Evolutionary conservation across 2,888 invertebrate genomes (phyloP).

Genomic region (Pollenia amentaria): DNA sequence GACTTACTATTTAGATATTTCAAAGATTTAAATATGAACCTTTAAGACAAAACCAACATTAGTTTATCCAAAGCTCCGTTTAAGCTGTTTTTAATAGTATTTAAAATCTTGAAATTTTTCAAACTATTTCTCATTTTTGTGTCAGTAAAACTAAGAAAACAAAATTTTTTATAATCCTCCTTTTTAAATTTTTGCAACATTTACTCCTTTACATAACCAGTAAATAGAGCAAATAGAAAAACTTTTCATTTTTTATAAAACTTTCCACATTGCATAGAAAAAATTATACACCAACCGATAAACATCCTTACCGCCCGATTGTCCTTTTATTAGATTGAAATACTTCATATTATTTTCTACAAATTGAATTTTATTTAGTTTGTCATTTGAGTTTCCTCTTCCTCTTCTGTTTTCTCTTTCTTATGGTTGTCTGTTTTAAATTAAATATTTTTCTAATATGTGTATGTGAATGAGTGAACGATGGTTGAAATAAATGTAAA

Average conservation of each 20-base stretch:
- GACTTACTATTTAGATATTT: too few species aligned
- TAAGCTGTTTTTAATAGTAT: too few species aligned
- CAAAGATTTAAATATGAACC: too few species aligned
- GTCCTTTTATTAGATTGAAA: conserved; percentile 4
- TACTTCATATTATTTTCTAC: conserved; percentile 17
- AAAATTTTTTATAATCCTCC: too few species aligned
- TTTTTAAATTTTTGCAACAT: neutral
- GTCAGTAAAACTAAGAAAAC: too few species aligned
- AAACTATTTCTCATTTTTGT: too few species aligned
- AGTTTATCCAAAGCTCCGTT: too few species aligned
- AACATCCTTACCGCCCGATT: neutral
- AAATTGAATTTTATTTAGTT: conserved; percentile 44
- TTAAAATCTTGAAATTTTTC: too few species aligned
- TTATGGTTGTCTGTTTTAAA: conserved; percentile 21
- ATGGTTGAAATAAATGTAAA: conserved; percentile 42
- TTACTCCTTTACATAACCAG: neutral
- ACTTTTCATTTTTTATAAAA: conserved; percentile 14
- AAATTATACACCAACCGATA: neutral
- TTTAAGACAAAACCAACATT: too few species aligned
- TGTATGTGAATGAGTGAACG: neutral
- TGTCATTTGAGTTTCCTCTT: conserved; percentile 15
- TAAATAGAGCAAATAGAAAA: neutral
- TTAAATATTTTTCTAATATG: conserved; percentile 19
- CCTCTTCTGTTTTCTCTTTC: neutral
- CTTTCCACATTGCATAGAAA: neutral